Percentiles rank a stretch among this genome's conserved stretches.
Conservation (phyloP, 2,797 vertebrate species). For the Mastacembelus armatus region DNA sequence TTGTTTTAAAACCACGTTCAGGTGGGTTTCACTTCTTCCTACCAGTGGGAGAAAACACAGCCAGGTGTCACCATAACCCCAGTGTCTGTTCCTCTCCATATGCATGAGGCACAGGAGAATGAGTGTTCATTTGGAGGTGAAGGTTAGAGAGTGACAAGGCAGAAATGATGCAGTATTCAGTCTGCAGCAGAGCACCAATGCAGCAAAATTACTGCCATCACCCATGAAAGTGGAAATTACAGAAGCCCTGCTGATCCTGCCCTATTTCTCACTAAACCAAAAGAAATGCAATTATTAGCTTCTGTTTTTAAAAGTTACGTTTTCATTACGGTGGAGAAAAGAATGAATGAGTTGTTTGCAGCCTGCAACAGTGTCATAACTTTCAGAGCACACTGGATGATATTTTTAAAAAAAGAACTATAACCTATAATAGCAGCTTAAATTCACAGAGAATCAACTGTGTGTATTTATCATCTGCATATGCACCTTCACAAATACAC, state of each 20-base stretch:
- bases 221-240: slow-evolving; percentile 4
- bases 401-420: no score
- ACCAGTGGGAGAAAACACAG: neutral
- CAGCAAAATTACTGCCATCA: neutral
- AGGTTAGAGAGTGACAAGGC: slow-evolving; percentile 30
- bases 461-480: neutral
- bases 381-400: no score
- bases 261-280: neutral
- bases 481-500: no score
- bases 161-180: slow-evolving; percentile 2
- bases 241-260: neutral
- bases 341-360: neutral
- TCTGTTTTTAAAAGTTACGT: neutral
- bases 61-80: slow-evolving; percentile 21
- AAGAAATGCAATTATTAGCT: neutral
- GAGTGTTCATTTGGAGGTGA: slow-evolving; percentile 23
- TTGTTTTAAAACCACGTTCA: neutral
- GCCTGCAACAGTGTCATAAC: neutral
- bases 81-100: slow-evolving; percentile 14
- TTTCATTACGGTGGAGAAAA: neutral
- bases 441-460: neutral
- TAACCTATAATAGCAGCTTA: no score
- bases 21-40: slow-evolving; percentile 13
- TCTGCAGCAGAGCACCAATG: slow-evolving; percentile 10
- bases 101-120: slow-evolving; percentile 31